Conservation (phyloP, 2,113 vertebrate genomes). For the Rattus rattus region DNA sequence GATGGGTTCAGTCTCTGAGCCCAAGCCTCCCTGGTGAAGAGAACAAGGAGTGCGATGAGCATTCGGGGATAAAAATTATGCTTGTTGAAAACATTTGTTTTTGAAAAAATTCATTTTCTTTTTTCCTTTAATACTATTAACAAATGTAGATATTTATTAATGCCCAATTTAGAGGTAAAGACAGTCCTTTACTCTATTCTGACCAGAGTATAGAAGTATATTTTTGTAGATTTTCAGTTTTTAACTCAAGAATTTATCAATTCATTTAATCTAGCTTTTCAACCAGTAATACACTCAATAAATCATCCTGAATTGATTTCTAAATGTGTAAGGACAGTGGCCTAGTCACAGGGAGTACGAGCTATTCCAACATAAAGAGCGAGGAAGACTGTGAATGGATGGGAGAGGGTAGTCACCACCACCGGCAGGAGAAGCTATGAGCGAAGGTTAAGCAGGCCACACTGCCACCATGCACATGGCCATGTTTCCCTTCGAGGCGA, state of each 20-base stretch:
- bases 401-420: neutral
- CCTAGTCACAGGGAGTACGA: neutral
- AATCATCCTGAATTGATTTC: slow-evolving; percentile 77
- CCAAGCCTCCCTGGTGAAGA: neutral
- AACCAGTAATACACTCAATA: slow-evolving; percentile 44
- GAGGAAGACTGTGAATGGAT: neutral
- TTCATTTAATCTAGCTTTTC: slow-evolving; percentile 62
- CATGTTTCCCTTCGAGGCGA: neutral
- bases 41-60: neutral
- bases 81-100: neutral
- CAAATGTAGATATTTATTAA: slow-evolving; percentile 14
- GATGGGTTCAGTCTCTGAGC: neutral
- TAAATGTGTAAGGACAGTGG: slow-evolving; percentile 74
- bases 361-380: neutral
- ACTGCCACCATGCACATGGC: no score
- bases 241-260: slow-evolving; percentile 37
- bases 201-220: neutral
- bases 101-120: slow-evolving; percentile 9
- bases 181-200: slow-evolving; percentile 1
- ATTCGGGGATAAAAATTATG: neutral
- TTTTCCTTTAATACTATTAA: slow-evolving; percentile 3
- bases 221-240: neutral
- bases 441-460: neutral
- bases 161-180: neutral
- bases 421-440: neutral